These are phyloP conservation scores for Hepsetus odoe DNA, from an alignment of 2,113 vertebrate genomes.

Conservation along the genomic window DNA sequence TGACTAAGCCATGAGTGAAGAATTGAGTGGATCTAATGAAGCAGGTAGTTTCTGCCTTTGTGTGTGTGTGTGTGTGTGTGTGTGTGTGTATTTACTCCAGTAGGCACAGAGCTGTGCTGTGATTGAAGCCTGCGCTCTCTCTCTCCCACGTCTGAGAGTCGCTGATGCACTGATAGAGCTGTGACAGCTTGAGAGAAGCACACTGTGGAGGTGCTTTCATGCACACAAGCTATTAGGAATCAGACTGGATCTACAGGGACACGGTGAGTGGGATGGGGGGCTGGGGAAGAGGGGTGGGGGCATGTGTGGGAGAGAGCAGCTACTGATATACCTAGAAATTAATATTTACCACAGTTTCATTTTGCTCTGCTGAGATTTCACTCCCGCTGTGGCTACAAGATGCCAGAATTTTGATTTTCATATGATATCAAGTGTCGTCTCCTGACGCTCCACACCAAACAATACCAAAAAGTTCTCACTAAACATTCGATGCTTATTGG, in stretches of 20 bases:
- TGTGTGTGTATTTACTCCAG: slow-evolving; percentile 30
- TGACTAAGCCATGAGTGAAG: slow-evolving; percentile 5
- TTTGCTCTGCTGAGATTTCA: background rate
- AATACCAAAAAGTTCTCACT: too few relatives aligned
- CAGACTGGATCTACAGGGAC: slow-evolving; percentile 17
- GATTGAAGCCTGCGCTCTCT: slow-evolving; percentile 33
- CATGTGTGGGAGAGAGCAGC: background rate
- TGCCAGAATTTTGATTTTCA: too few relatives aligned
- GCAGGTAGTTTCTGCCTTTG: background rate
- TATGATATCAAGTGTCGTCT: too few relatives aligned
- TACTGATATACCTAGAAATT: background rate
- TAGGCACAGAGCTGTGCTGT: slow-evolving; percentile 51
- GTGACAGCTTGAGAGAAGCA: slow-evolving; percentile 63
- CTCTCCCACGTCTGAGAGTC: slow-evolving; percentile 55
- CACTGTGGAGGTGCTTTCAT: slow-evolving; percentile 21
- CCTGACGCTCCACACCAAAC: too few relatives aligned
- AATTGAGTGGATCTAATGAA: slow-evolving; percentile 32
- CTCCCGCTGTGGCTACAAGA: background rate
- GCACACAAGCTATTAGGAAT: slow-evolving; percentile 27
- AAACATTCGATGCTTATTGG: too few relatives aligned
- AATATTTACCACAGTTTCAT: background rate
- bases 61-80: slow-evolving; percentile 50
- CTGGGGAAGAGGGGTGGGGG: background rate
- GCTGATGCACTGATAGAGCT: slow-evolving; percentile 47
- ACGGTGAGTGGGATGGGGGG: background rate